These are phyloP conservation scores for Petrocephalus schoutedeni DNA, from an alignment of 2,797 vertebrate species.

Conservation along the genomic window DNA sequence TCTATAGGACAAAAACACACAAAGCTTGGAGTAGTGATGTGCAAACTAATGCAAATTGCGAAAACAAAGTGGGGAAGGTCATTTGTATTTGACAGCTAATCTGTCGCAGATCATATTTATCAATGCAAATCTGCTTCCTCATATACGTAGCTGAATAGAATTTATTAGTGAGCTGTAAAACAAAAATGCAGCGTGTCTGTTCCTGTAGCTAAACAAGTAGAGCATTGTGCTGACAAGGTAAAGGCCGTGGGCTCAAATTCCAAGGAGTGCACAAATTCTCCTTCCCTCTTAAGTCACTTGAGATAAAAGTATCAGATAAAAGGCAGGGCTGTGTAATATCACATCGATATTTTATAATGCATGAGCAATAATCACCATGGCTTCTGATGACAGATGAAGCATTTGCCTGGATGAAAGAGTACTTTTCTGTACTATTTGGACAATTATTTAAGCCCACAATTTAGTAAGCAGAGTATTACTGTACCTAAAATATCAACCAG, in stretches of 20 bases:
- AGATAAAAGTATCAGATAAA: not conserved
- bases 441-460: no score
- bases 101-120: not conserved
- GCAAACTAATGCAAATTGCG: not conserved
- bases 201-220: not conserved
- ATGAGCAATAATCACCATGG: no score
- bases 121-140: not conserved
- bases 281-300: not conserved
- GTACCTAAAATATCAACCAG: no score
- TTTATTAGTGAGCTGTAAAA: not conserved
- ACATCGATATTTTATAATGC: no score
- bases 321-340: no score
- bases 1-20: not conserved
- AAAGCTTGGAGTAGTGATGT: not conserved
- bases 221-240: not conserved
- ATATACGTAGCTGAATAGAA: not conserved
- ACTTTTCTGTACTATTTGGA: no score
- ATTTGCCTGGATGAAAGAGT: no score
- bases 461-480: no score
- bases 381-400: no score
- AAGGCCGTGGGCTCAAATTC: not conserved
- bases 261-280: not conserved
- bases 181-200: not conserved
- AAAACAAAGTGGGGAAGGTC: not conserved
- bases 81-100: not conserved